phyloP scores from a whole-genome alignment of 2,113 vertebrate genomes.

The Piliocolobus tephrosceles region DNA sequence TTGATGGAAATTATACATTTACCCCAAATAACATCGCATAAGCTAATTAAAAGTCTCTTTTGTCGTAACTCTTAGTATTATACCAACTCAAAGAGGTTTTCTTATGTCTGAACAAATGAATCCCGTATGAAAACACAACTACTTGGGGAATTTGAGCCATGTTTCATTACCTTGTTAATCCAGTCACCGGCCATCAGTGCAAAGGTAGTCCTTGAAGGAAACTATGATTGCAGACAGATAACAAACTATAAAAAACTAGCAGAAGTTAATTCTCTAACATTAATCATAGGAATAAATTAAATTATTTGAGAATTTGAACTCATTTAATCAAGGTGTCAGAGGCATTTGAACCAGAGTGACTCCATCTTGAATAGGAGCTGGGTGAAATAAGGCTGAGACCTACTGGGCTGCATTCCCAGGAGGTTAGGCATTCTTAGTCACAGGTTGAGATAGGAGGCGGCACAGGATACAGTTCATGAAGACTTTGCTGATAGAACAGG shows the following conservation, averaged over 20 bases:
- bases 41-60: not conserved
- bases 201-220: not conserved
- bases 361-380: no score
- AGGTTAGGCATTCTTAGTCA: no score
- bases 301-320: not conserved
- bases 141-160: not conserved
- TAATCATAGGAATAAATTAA: not conserved
- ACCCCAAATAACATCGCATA: not conserved
- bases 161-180: not conserved
- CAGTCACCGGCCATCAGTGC: not conserved
- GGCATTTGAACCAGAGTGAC: no score
- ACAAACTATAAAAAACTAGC: not conserved
- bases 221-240: not conserved
- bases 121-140: not conserved
- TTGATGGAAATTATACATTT: not conserved
- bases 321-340: not conserved
- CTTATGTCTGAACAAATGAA: not conserved
- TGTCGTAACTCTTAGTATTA: not conserved
- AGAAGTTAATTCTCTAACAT: not conserved
- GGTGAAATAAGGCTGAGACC: no score
- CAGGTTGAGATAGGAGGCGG: no score
- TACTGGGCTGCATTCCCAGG: no score
- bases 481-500: no score
- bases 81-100: not conserved
- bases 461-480: no score